Evolutionary conservation across 2,113 vertebrate genomes (phyloP).

Genomic region (Seriola aureovittata): DNA sequence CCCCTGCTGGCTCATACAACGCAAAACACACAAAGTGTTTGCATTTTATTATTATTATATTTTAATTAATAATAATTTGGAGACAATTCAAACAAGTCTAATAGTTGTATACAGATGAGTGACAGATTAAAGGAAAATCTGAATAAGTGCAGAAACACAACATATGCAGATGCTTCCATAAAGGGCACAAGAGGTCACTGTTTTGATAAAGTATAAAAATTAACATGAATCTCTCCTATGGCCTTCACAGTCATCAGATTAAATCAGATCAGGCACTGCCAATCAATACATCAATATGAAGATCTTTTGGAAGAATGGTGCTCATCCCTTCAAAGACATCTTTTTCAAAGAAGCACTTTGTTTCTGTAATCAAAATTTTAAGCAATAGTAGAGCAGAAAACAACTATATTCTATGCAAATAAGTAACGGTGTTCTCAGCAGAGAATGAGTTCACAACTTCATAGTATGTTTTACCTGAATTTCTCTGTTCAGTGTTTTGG

Average conservation of each 20-base stretch:
- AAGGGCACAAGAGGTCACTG: background rate
- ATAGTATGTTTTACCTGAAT: no score
- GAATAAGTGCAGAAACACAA: background rate
- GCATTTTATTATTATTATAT: background rate
- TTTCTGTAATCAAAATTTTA: no score
- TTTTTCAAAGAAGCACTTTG: background rate
- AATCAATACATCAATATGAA: no score
- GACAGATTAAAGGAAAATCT: background rate
- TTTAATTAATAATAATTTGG: constrained; percentile 8
- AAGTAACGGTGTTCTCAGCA: background rate
- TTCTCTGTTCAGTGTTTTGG: no score
- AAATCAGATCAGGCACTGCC: background rate
- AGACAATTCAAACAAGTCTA: background rate
- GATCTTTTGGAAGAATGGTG: background rate
- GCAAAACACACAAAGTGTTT: constrained; percentile 1
- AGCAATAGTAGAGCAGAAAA: no score
- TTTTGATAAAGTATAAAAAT: background rate
- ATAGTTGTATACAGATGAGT: background rate
- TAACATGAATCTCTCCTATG: background rate
- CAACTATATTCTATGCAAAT: no score
- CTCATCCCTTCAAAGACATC: background rate
- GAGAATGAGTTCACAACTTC: no score
- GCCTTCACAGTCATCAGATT: background rate
- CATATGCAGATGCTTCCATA: background rate
- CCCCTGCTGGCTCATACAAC: constrained; percentile 56